Evolutionary conservation across 2,888 invertebrate species (phyloP).

Genomic region (Priocnemis perturbator): DNA sequence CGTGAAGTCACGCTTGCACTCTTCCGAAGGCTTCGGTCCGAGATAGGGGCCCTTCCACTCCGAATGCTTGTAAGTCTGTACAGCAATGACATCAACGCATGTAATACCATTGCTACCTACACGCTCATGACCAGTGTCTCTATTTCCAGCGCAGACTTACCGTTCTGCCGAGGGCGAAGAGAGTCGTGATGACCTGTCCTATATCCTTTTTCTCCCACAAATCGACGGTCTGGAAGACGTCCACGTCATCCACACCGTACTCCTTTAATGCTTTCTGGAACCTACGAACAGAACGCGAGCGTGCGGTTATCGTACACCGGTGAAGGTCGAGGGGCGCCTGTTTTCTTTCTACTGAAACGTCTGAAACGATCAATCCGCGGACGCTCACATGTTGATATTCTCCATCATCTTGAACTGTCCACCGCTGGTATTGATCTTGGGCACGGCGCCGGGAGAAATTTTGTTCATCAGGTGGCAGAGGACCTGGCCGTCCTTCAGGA

Average conservation of each 20-base stretch:
- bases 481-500: slow-evolving; percentile 92
- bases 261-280: slow-evolving; percentile 91
- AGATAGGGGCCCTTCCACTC: slow-evolving; percentile 92
- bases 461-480: slow-evolving; percentile 97
- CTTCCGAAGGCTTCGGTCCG: slow-evolving; percentile 96
- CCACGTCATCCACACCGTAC: slow-evolving; percentile 93
- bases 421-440: slow-evolving; percentile 94
- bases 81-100: slow-evolving; percentile 28
- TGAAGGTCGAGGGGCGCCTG: too few relatives aligned
- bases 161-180: slow-evolving; percentile 90
- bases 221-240: slow-evolving; percentile 98
- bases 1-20: slow-evolving; percentile 95
- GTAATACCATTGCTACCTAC: not conserved
- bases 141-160: slow-evolving; percentile 74
- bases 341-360: too few relatives aligned
- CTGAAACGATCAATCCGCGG: too few relatives aligned
- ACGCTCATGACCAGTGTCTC: not conserved
- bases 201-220: slow-evolving; percentile 97
- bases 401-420: slow-evolving; percentile 99
- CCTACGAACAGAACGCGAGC: slow-evolving; percentile 72
- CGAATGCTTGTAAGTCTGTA: slow-evolving; percentile 88
- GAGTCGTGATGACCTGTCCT: slow-evolving; percentile 88
- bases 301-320: too few relatives aligned
- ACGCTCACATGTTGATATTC: slow-evolving; percentile 94
- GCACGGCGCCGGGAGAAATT: slow-evolving; percentile 89